phyloP scores from a whole-genome alignment of 2,888 invertebrate genomes.

The Sepiola atlantica region DNA sequence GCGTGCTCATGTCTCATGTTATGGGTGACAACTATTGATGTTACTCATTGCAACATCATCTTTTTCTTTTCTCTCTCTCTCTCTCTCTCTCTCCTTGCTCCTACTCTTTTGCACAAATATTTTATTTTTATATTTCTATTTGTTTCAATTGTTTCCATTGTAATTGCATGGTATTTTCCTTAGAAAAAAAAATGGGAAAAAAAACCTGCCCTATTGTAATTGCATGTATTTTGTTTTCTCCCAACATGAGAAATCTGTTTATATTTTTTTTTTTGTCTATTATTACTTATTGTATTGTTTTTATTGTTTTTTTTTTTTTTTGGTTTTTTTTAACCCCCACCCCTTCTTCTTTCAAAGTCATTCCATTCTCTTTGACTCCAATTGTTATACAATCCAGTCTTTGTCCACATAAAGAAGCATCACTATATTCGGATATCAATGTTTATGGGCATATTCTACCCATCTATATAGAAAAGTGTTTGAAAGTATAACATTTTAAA shows the following conservation, averaged over 20 bases:
- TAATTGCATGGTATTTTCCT: not conserved
- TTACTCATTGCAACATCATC: not conserved
- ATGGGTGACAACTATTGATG: not conserved
- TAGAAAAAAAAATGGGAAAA: not conserved
- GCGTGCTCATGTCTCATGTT: not conserved
- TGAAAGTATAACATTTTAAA: too few relatives aligned
- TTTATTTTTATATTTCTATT: not conserved
- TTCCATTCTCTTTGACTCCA: not conserved
- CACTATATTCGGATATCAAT: not conserved
- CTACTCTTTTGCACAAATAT: not conserved
- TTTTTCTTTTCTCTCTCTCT: not conserved
- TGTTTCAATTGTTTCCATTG: not conserved
- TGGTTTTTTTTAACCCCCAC: not conserved
- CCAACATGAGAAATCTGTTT: constrained; percentile 19
- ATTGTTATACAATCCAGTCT: not conserved
- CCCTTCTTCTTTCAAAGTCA: not conserved
- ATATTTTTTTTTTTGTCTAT: not conserved
- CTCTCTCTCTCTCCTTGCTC: not conserved
- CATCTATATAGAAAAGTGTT: too few relatives aligned
- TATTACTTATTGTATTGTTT: not conserved
- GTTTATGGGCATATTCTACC: not conserved
- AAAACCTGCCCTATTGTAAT: constrained; percentile 12
- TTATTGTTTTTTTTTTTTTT: not conserved
- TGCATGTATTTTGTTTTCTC: not conserved
- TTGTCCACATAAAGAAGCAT: not conserved